Evolutionary conservation across 2,797 vertebrate species (phyloP).

Genomic region (Periophthalmus magnuspinnatus): DNA sequence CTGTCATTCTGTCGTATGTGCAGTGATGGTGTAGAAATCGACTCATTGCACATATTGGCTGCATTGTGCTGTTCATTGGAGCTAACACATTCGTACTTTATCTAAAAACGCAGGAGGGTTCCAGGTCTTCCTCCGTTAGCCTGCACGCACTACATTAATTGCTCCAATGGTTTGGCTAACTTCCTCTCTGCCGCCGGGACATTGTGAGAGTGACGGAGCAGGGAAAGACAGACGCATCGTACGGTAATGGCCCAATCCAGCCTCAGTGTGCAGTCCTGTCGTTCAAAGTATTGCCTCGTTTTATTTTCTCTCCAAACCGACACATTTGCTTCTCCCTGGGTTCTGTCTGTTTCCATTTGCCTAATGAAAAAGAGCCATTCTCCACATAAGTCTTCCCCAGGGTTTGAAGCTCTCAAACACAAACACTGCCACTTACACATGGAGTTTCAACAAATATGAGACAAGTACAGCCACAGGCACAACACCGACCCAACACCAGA

Average conservation of each 20-base stretch:
- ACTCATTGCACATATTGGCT: constrained; percentile 12
- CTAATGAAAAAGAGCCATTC: constrained; percentile 67
- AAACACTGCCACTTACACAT: constrained; percentile 30
- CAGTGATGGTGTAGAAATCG: constrained; percentile 23
- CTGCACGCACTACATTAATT: constrained; percentile 70
- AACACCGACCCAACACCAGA: no score
- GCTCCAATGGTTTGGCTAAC: constrained; percentile 73
- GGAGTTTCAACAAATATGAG: constrained; percentile 54
- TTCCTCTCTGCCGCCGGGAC: constrained; percentile 39
- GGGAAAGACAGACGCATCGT: constrained; percentile 2
- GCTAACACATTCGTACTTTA: constrained; percentile 26
- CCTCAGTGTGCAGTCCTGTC: constrained; percentile 24
- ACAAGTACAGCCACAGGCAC: constrained; percentile 25
- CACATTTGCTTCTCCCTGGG: constrained; percentile 41
- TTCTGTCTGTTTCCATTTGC: constrained; percentile 61
- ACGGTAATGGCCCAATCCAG: constrained; percentile 16
- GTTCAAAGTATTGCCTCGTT: constrained; percentile 9
- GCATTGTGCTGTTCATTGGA: constrained; percentile 33
- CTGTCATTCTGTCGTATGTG: constrained; percentile 26
- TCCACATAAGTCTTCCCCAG: constrained; percentile 49
- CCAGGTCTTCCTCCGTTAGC: constrained; percentile 49
- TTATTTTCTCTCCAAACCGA: constrained; percentile 28
- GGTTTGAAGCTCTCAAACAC: constrained; percentile 41
- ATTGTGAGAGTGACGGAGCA: constrained; percentile 11
- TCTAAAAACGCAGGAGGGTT: constrained; percentile 34